Evolutionary conservation across 2,888 invertebrate genomes (phyloP), one percentile per base, ranked within the genome.

Genomic region (Eupithecia centaureata): DNA sequence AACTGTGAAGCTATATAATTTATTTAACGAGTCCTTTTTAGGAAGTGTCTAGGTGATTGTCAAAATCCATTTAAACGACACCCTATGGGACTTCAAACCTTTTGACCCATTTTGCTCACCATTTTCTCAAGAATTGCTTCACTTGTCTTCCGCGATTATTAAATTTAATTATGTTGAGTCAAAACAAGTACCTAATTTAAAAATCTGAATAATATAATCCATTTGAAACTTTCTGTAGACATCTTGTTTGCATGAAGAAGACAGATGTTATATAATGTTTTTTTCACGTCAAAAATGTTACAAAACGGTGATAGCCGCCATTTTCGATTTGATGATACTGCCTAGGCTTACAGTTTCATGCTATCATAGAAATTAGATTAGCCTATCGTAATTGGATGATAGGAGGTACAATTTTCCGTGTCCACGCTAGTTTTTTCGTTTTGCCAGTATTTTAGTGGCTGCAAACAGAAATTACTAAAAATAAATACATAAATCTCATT

Each of bases 291-390:
- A 1, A 38, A n/a, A n/a, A 1, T 1, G 15, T 38, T 8, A 2
- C 2, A 8, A 42, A 18, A 42, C 42, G 8, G n/a, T 42, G 18
- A 42, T 18, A 42, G 42, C 18, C 2, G 38, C 38, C 38, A n/a
- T 35, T n/a, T 35, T 35, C 5, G n/a, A 18, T 18, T 42, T 42
- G 42, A 18, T 18, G 42, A 18, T 18, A n/a, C 42, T 42, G 18
- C 8, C 42, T 18, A 18, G n/a, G 18, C 18, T 1, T 38, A 38
- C 38, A 18, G 42, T 8, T 42, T 18, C 42, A 18, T 42, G 42
- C 42, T 42, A 42, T 42, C 42, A 18, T 18, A 18, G 42, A 42
- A 42, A 42, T 42, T 42, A 42, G n/a, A 42, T 42, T 42, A 42
- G 18, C 8, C 18, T 42, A 42, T 42, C 42, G 42, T 18, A 42